These are phyloP conservation scores for Amorpha juglandis DNA, from an alignment of 2,888 invertebrate species.

Conservation along the genomic window DNA sequence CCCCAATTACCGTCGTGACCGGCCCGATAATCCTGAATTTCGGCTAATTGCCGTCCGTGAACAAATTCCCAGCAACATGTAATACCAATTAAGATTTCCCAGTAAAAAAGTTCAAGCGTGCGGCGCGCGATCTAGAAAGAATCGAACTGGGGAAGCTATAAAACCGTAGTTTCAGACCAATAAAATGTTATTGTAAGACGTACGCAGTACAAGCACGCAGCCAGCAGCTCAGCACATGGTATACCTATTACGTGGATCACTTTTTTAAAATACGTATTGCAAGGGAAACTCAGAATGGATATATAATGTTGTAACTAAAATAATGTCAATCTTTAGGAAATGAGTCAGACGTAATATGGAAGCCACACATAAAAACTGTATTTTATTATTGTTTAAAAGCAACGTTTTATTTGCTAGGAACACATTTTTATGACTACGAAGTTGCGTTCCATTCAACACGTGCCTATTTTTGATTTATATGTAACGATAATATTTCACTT, in stretches of 20 bases:
- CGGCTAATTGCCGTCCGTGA: not conserved
- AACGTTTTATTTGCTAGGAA: not conserved
- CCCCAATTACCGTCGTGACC: not conserved
- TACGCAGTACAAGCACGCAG: too few species aligned
- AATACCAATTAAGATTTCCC: slow-evolving; percentile 15
- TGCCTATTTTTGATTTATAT: not conserved
- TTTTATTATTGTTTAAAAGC: not conserved
- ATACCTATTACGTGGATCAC: not conserved
- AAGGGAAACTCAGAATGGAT: not conserved
- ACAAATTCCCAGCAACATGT: slow-evolving; percentile 13
- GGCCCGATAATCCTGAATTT: slow-evolving; percentile 2
- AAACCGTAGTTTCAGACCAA: slow-evolving; percentile 9
- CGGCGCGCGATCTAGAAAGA: slow-evolving; percentile 10
- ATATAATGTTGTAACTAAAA: not conserved
- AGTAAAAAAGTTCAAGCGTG: slow-evolving; percentile 1
- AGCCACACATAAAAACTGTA: not conserved
- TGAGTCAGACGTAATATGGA: not conserved
- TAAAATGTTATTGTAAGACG: slow-evolving; percentile 11
- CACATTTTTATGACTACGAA: not conserved
- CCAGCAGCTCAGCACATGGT: not conserved
- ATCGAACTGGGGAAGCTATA: slow-evolving; percentile 14
- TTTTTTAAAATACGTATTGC: not conserved
- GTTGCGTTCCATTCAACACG: not conserved
- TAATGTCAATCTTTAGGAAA: not conserved
- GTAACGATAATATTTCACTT: not conserved